Evolutionary conservation across 2,888 invertebrate species (phyloP), one percentile per base, ranked within the genome.

Genomic region (Nomada lathburiana): DNA sequence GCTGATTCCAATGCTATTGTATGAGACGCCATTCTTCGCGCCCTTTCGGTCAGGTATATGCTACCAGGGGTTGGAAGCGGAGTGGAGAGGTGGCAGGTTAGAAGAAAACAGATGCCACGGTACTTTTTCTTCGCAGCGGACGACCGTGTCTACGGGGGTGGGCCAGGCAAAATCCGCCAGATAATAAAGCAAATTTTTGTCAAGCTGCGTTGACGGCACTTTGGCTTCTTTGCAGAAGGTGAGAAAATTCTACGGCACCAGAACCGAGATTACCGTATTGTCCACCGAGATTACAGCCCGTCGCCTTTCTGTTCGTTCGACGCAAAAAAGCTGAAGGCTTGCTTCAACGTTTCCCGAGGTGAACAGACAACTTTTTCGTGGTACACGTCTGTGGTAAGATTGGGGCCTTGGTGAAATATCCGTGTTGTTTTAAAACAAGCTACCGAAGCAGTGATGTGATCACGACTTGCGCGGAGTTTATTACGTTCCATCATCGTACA

Each of bases 1-100:
- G 80, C 76, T 77, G 82, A 87, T 85, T 83, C 72, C 78, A 64
- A 55, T 72, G 42, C 74, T 57, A 85, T 87, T 87, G 83, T 83
- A 75, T 42, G 82, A 20, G 64, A 50, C 72, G 36, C 53, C 42
- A 52, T 53, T 16, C 62, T 57, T 26, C 29, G 65, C 55, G 53
- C 62, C 71, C 72, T 76, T 82, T 63, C 55, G 55, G 20, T 29
- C 83, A 80, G 80, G 76, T 78, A 85, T 55, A 67, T 20, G 18
- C 18, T 18, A 20, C 60, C 26, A 42, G 18, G 72, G 42, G 23
- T 18, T 4, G 16, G 62, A 23, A 11, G 4, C 42, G 52, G 57
- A 59, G 65, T 50, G 67, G 67, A 80, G 76, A 44, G 68, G 50
- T 75, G 77, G 69, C 85, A 78, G 82, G 77, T 73, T 59, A 42